These are phyloP conservation scores for Parnassius glacialis DNA, from an alignment of 2,888 invertebrate species.

Conservation along the genomic window DNA sequence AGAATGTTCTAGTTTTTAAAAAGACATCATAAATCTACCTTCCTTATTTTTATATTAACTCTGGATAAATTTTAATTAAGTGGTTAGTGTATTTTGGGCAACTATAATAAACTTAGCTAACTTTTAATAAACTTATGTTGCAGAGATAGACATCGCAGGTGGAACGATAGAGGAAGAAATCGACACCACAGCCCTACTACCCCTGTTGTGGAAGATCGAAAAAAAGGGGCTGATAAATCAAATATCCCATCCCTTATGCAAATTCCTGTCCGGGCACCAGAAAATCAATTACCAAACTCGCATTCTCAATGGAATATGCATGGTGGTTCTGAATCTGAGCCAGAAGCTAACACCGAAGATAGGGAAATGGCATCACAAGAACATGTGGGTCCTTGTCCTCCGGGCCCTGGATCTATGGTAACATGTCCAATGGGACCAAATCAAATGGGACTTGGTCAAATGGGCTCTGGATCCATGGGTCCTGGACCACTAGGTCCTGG, in stretches of 20 bases:
- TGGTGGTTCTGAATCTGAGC: conserved; percentile 40
- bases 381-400: conserved; percentile 29
- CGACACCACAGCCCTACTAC: conserved; percentile 55
- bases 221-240: conserved; percentile 44
- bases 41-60: too few species aligned
- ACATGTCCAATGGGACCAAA: conserved; percentile 34
- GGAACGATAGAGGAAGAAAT: conserved; percentile 59
- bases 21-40: too few species aligned
- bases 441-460: conserved; percentile 31
- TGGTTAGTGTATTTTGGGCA: too few species aligned
- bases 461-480: conserved; percentile 33
- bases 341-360: conserved; percentile 43
- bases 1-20: too few species aligned
- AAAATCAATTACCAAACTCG: conserved; percentile 48
- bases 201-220: conserved; percentile 55
- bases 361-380: conserved; percentile 25
- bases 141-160: conserved; percentile 60
- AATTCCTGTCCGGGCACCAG: conserved; percentile 56
- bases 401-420: conserved; percentile 33
- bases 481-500: conserved; percentile 31
- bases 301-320: conserved; percentile 49
- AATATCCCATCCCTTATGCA: conserved; percentile 66
- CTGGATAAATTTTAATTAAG: too few species aligned
- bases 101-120: too few species aligned
- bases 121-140: conserved; percentile 18